Conservation (phyloP, 2,797 vertebrate species). For the Apogon talboti region DNA sequence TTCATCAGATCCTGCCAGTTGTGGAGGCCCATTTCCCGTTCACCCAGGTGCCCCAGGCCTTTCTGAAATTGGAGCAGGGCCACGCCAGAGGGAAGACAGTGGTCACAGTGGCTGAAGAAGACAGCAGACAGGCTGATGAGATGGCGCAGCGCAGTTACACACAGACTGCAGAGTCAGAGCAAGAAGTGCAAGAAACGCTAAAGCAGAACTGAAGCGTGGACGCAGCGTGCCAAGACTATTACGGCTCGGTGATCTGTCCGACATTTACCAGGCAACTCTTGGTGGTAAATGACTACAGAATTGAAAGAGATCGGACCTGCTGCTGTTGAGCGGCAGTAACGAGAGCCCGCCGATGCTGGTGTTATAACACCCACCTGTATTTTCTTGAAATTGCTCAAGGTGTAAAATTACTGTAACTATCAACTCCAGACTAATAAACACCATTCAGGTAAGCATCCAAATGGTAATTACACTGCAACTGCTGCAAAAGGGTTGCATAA, state of each 20-base stretch:
- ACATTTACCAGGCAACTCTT: conserved; percentile 2
- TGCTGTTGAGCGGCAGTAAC: conserved; percentile 2
- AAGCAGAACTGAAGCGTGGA: conserved; percentile 35
- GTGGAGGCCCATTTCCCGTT: conserved; percentile 93
- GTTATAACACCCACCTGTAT: conserved; percentile 10
- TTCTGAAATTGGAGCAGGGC: conserved; percentile 92
- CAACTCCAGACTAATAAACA: conserved; percentile 2
- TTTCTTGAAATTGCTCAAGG: conserved; percentile 1
- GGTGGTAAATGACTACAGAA: conserved; percentile 19
- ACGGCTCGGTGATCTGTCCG: neutral
- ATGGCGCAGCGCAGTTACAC: conserved; percentile 5
- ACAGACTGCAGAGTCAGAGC: conserved; percentile 29
- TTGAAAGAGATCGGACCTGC: conserved; percentile 21
- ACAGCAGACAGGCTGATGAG: conserved; percentile 45
- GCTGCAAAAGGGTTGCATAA: neutral
- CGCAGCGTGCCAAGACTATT: conserved; percentile 7
- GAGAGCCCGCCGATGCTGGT: conserved; percentile 16
- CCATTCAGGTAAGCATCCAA: conserved; percentile 11
- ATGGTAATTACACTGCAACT: neutral
- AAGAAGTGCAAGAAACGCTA: conserved; percentile 31
- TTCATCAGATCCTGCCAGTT: conserved; percentile 90
- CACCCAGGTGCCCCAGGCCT: conserved; percentile 92
- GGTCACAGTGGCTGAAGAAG: conserved; percentile 81
- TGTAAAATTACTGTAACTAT: neutral
- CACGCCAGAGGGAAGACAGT: conserved; percentile 96